Base-by-base conservation (phyloP, 2,113 vertebrate species). In the Turdus rufiventris region DNA sequence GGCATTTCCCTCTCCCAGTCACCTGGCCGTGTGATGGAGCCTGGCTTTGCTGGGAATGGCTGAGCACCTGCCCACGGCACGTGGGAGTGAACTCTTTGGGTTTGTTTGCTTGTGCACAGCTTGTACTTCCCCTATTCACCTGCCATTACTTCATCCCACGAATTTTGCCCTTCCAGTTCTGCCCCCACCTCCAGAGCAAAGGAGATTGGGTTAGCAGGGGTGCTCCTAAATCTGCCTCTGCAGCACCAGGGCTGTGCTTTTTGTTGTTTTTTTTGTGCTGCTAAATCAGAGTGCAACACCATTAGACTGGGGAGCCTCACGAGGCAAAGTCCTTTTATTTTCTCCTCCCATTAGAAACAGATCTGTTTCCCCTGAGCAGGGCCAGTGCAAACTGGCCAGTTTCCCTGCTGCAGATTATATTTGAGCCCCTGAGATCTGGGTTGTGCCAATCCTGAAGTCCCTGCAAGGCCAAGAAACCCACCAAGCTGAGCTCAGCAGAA, bases 81-180 rank as follows among this genome's bases (percentile, higher is more conserved):
- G 40, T n/a, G 63, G 36, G 51, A 36, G 24, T 16, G 3, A 16
- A 38, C 29, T 58, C 60, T 43, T 51, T 1, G 51, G 6, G 12
- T 51, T 51, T 24, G 18, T 45, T 51, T n/a, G 36, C 21, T 51
- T 23, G 5, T 16, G 57, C 48, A 12, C n/a, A 31, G n/a, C 40
- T 34, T 47, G 31, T 6, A 31, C 13, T 11, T 14, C 16, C 47
- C 28, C 48, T 6, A 0, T 19, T 9, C 29, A 47, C 2, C n/a
- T 40, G n/a, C 1, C 24, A 29, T 5, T 28, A 9, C 11, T 40
- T 12, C 38, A 45, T 2, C 33, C 54, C 73, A 19, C 0, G 2
- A 5, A 29, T 17, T 29, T 14, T 29, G 48, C n/a, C 56, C 29
- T 25, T 45, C 18, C 38, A 29, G 12, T 38, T 68, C n/a, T 45